Evolutionary conservation across 2,797 vertebrate species (phyloP).

Genomic region (Falco cherrug): DNA sequence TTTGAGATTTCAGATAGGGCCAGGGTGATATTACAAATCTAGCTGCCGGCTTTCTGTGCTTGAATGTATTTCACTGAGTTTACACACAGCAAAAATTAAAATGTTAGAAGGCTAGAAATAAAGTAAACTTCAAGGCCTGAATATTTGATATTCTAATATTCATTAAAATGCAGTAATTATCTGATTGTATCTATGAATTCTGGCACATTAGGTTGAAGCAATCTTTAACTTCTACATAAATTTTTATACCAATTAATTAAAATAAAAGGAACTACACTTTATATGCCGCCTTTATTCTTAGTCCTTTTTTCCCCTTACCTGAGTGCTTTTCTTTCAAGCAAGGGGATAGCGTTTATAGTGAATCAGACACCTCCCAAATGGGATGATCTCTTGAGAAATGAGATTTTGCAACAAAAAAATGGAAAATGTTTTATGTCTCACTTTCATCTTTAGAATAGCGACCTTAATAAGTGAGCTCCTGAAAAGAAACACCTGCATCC

Average conservation of each 20-base stretch:
- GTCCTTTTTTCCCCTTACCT: neutral
- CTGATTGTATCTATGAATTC: constrained; percentile 54
- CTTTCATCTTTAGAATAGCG: constrained; percentile 63
- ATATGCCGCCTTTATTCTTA: neutral
- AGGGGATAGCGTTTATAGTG: neutral
- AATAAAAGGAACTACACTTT: neutral
- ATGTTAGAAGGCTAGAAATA: neutral
- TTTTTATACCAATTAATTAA: constrained; percentile 39
- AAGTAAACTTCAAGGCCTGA: constrained; percentile 6
- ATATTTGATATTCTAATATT: constrained; percentile 29
- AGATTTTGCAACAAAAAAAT: constrained; percentile 17
- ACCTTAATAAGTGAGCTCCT: constrained; percentile 58
- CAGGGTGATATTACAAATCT: neutral
- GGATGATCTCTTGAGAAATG: constrained; percentile 39
- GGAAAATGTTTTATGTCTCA: constrained; percentile 37
- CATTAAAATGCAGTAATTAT: constrained; percentile 29
- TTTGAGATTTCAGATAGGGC: neutral
- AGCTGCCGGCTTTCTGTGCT: neutral
- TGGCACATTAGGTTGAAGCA: neutral
- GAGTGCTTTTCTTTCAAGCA: constrained; percentile 16
- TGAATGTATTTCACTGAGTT: neutral
- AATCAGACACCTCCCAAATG: constrained; percentile 25
- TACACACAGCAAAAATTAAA: neutral
- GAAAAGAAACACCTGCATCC: constrained; percentile 61
- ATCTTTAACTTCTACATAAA: neutral